phyloP scores from a whole-genome alignment of 2,113 vertebrate genomes.

The Prietella phreatophila region DNA sequence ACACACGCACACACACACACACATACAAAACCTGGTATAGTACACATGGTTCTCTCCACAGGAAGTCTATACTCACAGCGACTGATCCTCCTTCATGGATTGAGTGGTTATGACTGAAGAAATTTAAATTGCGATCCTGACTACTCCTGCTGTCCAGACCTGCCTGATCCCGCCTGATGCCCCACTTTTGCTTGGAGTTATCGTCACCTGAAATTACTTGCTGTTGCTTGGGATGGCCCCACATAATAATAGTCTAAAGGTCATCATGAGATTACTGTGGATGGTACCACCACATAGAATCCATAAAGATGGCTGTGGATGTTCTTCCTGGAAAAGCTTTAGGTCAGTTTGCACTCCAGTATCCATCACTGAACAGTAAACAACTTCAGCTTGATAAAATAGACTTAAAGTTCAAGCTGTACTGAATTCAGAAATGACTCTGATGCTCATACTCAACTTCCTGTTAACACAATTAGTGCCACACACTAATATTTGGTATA shows the following conservation, averaged over 20 bases:
- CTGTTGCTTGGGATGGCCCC: neutral
- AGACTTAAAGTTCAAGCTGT: neutral
- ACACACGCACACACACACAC: constrained; percentile 26
- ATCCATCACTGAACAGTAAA: neutral
- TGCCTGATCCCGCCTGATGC: neutral
- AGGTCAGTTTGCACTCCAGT: neutral
- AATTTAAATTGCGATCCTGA: neutral
- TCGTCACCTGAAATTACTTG: neutral
- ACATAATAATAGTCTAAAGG: neutral
- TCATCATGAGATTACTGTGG: neutral
- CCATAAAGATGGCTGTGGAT: neutral
- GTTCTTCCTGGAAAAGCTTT: neutral
- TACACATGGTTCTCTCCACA: neutral
- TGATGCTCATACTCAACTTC: neutral
- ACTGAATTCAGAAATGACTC: neutral
- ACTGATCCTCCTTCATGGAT: constrained; percentile 3
- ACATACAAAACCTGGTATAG: constrained; percentile 20
- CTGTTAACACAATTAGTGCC: neutral
- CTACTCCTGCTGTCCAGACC: neutral
- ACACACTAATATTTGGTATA: no score
- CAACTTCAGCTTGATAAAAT: neutral
- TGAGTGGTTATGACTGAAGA: neutral
- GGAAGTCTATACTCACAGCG: neutral
- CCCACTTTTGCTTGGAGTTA: neutral
- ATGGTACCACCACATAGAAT: neutral